Base-by-base conservation (phyloP, 1,140 invertebrate genomes). In the Anagrus nilaparvatae region DNA sequence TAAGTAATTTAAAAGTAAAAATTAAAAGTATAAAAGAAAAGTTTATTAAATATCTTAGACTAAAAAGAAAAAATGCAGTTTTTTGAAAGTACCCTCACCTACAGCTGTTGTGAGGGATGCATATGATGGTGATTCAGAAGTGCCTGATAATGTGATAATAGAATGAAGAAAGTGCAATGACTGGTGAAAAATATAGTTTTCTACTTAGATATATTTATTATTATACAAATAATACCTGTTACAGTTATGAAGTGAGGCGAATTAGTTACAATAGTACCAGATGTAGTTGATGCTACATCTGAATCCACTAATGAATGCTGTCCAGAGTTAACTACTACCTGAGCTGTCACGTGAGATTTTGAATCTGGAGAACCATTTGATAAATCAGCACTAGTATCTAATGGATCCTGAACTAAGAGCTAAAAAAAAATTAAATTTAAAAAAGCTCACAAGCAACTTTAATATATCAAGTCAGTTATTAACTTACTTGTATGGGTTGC, bases 161-260 rank as follows among this genome's bases (percentile, higher is more conserved):
- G 46, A 56, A 56, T 48, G 47, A 62, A 49, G 61, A 53, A 54
- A 49, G 56, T 62, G 56, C 56, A 61, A 47, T 43, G 25, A 6
- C 28, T 14, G 8, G 24, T 21, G 35, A 21, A 18, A 27, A 39
- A 33, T 16, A 28, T 20, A 38, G 19, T 18, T 38, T 32, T 38
- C 25, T 42, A 42, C 13, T 24, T 3, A 28, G 27, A 31, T 3
- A 28, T 9, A 16, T 35, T 48, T 21, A 20, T n/a, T 28, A 14
- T 10, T 29, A 3, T 24, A 14, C 5, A 44, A 31, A 40, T 16
- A 19, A 46, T 57, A 72, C 71, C 71, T 59, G 71, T 69, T 35
- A 73, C 71, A 37, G 70, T 72, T 33, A 72, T 72, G 39, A 70
- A 72, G 41, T 73, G 71, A 10, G 70, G 66, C 13, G 70, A 70